Base-by-base conservation (phyloP, 2,797 vertebrate species). In the Paedocypris micromegethes region DNA sequence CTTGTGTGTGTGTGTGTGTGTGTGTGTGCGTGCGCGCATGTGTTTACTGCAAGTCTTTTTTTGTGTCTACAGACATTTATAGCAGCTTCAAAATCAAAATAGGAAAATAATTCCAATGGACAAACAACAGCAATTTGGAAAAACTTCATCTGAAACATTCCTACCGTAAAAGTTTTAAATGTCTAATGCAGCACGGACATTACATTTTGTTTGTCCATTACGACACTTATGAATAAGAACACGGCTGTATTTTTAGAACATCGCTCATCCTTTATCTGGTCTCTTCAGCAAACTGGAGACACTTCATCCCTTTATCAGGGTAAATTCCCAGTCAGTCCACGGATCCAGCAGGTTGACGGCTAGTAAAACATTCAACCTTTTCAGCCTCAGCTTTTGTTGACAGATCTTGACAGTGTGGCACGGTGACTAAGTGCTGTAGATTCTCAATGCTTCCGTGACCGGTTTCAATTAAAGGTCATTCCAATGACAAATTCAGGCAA, bases 391-490 rank as follows among this genome's bases (percentile, higher is more conserved):
- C 50, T 54, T 39, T 53, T 47, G 44, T 68, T 60, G 66, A 50
- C 37, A 41, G 44, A 63, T 44, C 60, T 58, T 67, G 56, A 37
- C 57, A 67, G 55, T 50, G 41, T 50, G 40, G 47, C n/a, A n/a
- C 47, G 7, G 8, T 64, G 66, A 65, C 61, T 69, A 64, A 74
- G 40, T 59, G 60, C 23, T 41, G 46, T 55, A 55, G 50, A 60
- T 69, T 64, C 51, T 60, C 45, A 50, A 9, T 59, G 50, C 61
- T 50, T 69, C 61, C 39, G 6, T 74, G 61, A 74, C 55, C 66
- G 64, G 69, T 60, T 55, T 58, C 62, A 74, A 69, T 69, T 47
- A 64, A 60, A 74, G 48, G 9, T 49, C 47, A 60, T 53, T 58
- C 44, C 49, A 60, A 3, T 6, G 53, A 67, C 23, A 63, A 64